phyloP scores from a whole-genome alignment of 2,113 vertebrate genomes.

The Trematocara macrostoma region DNA sequence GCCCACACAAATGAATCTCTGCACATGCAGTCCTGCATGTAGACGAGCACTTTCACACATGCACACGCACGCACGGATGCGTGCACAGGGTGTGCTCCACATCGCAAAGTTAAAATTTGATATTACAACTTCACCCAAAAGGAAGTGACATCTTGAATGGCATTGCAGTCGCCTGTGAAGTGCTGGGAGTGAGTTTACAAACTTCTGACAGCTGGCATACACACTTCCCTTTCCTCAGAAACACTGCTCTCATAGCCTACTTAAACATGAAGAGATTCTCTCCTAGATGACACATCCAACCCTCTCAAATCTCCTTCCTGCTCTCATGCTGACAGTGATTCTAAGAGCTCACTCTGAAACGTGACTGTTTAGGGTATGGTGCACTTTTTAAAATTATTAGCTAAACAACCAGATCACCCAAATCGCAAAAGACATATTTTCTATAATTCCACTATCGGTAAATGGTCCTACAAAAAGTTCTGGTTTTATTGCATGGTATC shows the following conservation, averaged over 20 bases:
- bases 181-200: slow-evolving; percentile 48
- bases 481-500: background rate
- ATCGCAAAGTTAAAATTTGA: slow-evolving; percentile 59
- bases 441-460: background rate
- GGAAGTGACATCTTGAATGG: slow-evolving; percentile 59
- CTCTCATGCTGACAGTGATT: background rate
- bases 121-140: slow-evolving; percentile 63
- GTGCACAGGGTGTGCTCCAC: slow-evolving; percentile 33
- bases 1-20: slow-evolving; percentile 12
- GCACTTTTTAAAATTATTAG: background rate
- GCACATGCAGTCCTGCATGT: background rate
- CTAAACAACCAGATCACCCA: background rate
- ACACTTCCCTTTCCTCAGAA: slow-evolving; percentile 6
- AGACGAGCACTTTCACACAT: background rate
- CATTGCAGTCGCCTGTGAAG: slow-evolving; percentile 40
- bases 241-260: background rate
- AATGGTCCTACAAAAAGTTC: background rate
- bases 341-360: background rate
- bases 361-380: background rate
- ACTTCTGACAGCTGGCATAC: slow-evolving; percentile 49
- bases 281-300: slow-evolving; percentile 2
- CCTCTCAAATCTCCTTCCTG: background rate
- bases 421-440: background rate
- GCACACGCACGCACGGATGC: background rate
- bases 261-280: slow-evolving; percentile 12